Evolutionary conservation across 2,113 vertebrate genomes (phyloP), one percentile per base, ranked within the genome.

Genomic region (Sporophila hypoxantha): DNA sequence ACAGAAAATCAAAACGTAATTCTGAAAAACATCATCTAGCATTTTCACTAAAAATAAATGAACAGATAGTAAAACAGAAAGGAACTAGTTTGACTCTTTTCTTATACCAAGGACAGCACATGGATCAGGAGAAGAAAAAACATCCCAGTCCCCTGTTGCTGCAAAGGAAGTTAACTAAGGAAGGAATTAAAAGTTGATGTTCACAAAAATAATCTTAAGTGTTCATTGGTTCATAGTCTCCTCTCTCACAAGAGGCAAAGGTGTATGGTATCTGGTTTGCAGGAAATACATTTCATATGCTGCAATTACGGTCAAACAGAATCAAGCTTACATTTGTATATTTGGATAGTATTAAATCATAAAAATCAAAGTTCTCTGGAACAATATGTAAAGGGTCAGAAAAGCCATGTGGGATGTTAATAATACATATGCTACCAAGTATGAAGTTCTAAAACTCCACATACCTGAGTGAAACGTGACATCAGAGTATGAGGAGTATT

Each of bases 401-500:
- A 89, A 83, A 74, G 10, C 8, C 7, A 52, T 7, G 5, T 8
- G 17, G 15, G 25, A 46, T 65, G 50, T 64, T 25, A 36, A 53
- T 41, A 66, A 71, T 20, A 15, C 27, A 8, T 13, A 41, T 56
- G n/a, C 41, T 71, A 52, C 52, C 46, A 60, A n/a, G 44, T 47
- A 36, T 49, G 26, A 62, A n/a, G 6, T 62, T 79, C 42, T 80
- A 76, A 42, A 83, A 46, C 15, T 29, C 23, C 41, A 66, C 50
- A 69, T 95, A 98, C 98, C 98, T 83, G 97, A 96, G 49, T 81
- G 91, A 78, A 97, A 87, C 0, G 98, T 98, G 84, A 96, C 88
- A 71, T 99, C 98, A 13, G 97, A 97, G 94, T 97, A 98, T 9
- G 98, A 98, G 1, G 98, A 98, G 79, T 98, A 98, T 96, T 98